phyloP scores from a whole-genome alignment of 1,140 invertebrate species.

The Ostrea edulis region DNA sequence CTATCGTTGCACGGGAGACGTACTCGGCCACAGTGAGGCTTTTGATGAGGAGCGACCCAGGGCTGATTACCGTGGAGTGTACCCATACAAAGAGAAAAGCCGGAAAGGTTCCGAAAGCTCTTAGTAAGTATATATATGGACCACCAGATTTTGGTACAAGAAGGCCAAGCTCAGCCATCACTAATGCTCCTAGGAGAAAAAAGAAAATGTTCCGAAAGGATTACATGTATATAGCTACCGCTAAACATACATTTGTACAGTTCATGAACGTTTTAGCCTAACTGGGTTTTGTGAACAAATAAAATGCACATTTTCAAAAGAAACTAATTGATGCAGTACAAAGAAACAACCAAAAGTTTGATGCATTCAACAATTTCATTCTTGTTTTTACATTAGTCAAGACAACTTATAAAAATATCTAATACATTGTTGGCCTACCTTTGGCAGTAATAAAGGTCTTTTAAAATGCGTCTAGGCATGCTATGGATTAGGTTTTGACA shows the following conservation, averaged over 20 bases:
- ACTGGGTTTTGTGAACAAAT: no score
- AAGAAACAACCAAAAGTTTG: no score
- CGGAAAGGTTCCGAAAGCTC: constrained; percentile 61
- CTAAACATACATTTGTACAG: background rate
- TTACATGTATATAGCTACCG: background rate
- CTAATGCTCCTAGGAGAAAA: constrained; percentile 85
- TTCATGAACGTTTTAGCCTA: no score
- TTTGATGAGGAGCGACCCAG: constrained; percentile 31
- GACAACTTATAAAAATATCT: no score
- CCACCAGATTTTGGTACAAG: constrained; percentile 79
- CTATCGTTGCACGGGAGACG: constrained; percentile 22
- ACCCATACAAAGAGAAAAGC: constrained; percentile 49
- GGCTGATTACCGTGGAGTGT: background rate
- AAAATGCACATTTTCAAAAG: no score
- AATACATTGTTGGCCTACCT: no score
- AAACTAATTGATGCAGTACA: no score
- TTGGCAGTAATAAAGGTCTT: no score
- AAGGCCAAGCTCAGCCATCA: constrained; percentile 90
- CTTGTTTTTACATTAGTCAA: no score
- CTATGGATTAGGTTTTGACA: no score
- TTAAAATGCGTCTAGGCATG: no score
- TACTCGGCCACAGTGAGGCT: constrained; percentile 49
- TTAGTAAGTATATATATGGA: constrained; percentile 71
- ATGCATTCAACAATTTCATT: no score
- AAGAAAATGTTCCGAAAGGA: background rate